Evolutionary conservation across 2,888 invertebrate species (phyloP).

Genomic region (Pogonocherus hispidulus): DNA sequence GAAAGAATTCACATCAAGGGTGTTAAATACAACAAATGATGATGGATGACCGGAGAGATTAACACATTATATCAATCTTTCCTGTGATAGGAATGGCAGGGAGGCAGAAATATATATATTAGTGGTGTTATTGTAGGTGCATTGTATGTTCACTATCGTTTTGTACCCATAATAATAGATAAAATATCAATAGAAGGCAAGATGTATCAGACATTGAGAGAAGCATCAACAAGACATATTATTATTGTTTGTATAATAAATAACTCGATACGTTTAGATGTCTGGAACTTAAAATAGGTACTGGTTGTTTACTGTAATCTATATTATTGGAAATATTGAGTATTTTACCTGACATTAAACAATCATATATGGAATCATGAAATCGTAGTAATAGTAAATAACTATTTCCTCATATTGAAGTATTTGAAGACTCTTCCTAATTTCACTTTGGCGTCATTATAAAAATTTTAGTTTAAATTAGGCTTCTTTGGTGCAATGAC

Average conservation of each 20-base stretch:
- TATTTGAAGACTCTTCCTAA: too few species aligned
- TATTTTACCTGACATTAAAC: too few species aligned
- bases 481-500: too few species aligned
- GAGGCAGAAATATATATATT: slow-evolving; percentile 20
- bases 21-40: slow-evolving; percentile 63
- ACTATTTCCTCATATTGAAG: too few species aligned
- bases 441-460: too few species aligned
- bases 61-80: slow-evolving; percentile 64
- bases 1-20: slow-evolving; percentile 50
- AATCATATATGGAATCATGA: too few species aligned
- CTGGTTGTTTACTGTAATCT: too few species aligned
- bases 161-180: slow-evolving; percentile 13
- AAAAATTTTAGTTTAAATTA: too few species aligned
- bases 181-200: slow-evolving; percentile 9
- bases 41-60: slow-evolving; percentile 63
- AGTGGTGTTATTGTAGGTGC: slow-evolving; percentile 25
- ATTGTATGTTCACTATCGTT: slow-evolving; percentile 21
- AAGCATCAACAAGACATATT: slow-evolving; percentile 17
- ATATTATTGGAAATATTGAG: too few species aligned
- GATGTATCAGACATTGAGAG: slow-evolving; percentile 10
- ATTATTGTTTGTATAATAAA: background rate
- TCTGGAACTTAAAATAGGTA: too few species aligned
- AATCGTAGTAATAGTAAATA: too few species aligned
- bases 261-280: too few species aligned
- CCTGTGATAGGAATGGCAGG: slow-evolving; percentile 38